phyloP scores from a whole-genome alignment of 1,140 invertebrate genomes.

The Lepidurus arcticus region DNA sequence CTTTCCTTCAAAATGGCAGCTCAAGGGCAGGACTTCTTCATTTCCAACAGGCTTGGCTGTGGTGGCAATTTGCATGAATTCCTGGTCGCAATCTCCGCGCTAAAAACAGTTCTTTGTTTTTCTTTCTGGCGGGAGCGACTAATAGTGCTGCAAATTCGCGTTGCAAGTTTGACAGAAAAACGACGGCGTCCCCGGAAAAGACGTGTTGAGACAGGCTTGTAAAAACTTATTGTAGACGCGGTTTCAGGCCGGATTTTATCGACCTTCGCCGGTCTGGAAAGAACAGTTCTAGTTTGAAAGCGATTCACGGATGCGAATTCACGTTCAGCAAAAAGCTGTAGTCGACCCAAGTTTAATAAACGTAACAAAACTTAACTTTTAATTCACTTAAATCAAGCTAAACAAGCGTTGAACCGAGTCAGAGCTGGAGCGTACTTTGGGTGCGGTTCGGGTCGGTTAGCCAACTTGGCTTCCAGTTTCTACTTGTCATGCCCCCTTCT shows the following conservation, averaged over 20 bases:
- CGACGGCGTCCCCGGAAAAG: neutral
- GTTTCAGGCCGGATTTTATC: conserved; percentile 2
- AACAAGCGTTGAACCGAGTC: conserved; percentile 17
- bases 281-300: neutral
- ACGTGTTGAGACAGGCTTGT: neutral
- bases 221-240: neutral
- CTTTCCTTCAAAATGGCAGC: conserved; percentile 3
- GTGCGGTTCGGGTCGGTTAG: conserved; percentile 20
- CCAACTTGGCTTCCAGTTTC: neutral
- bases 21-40: conserved; percentile 14
- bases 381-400: conserved; percentile 8
- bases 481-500: neutral
- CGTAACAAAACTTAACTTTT: neutral
- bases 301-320: neutral
- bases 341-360: neutral
- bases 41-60: neutral
- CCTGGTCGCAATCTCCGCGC: neutral
- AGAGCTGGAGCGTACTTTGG: conserved; percentile 16
- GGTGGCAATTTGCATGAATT: conserved; percentile 13
- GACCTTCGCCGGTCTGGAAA: neutral
- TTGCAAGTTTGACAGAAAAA: neutral
- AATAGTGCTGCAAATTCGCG: neutral
- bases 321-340: neutral
- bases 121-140: neutral
- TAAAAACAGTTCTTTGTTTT: neutral